A percentile compares a stretch with the other conserved stretches of the same genome.
Conservation (phyloP, 1,140 invertebrate species). For the Caenorhabditis tropicalis region DNA sequence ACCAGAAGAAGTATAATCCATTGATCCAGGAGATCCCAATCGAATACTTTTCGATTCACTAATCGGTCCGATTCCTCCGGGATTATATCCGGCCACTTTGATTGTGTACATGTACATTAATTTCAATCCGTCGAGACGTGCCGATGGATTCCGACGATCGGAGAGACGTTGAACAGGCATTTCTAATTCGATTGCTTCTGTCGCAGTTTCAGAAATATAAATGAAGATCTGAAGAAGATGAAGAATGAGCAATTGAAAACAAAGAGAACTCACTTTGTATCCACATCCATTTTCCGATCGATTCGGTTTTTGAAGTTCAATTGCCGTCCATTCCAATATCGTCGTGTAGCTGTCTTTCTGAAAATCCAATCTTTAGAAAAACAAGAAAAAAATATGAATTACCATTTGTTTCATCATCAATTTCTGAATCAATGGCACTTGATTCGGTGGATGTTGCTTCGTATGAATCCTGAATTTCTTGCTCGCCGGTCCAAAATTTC, state of each 20-base stretch:
- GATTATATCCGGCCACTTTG: conserved; percentile 52
- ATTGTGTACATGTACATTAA: conserved; percentile 55
- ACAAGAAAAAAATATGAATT: neutral
- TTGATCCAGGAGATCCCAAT: conserved; percentile 22
- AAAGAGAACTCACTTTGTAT: conserved; percentile 49
- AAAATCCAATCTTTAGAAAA: neutral
- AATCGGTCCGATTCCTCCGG: conserved; percentile 46
- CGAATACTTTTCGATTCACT: conserved; percentile 43
- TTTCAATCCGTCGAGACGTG: conserved; percentile 49
- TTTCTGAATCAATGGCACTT: conserved; percentile 7
- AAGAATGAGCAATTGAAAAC: no score
- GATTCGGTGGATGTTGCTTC: conserved; percentile 22
- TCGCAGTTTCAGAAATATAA: conserved; percentile 52
- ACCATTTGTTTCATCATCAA: conserved; percentile 45
- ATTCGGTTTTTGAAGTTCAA: conserved; percentile 48
- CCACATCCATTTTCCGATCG: conserved; percentile 32
- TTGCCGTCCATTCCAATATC: conserved; percentile 48
- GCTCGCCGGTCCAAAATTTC: conserved; percentile 33
- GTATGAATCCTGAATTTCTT: conserved; percentile 27
- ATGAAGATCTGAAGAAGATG: conserved; percentile 46
- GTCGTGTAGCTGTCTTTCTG: conserved; percentile 51
- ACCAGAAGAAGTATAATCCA: conserved; percentile 3
- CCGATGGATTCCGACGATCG: conserved; percentile 51
- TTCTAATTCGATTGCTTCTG: conserved; percentile 33
- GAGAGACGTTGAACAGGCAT: conserved; percentile 45